Evolutionary conservation across 2,113 vertebrate genomes (phyloP).

Genomic region (Oceanodroma tethys): DNA sequence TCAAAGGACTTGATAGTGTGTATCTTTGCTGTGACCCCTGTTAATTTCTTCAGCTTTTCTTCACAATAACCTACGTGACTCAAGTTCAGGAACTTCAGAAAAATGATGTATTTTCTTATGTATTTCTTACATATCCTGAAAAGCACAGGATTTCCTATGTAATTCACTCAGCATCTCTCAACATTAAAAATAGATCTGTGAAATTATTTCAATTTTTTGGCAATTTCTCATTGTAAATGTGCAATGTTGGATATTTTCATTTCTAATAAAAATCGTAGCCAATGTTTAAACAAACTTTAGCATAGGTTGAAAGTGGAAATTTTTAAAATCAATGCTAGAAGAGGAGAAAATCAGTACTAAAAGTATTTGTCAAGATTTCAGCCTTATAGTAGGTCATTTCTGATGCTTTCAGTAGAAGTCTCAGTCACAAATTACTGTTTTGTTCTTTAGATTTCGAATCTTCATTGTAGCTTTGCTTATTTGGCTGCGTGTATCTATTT

Average conservation of each 20-base stretch:
- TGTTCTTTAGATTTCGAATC: not conserved
- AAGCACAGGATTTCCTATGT: not conserved
- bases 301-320: not conserved
- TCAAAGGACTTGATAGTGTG: not conserved
- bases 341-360: not conserved
- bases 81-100: not conserved
- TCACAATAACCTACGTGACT: not conserved
- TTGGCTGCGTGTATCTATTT: not conserved
- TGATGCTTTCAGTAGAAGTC: not conserved
- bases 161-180: not conserved
- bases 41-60: not conserved
- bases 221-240: not conserved
- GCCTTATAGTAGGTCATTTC: not conserved
- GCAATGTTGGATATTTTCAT: not conserved
- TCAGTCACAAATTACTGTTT: not conserved
- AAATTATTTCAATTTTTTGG: not conserved
- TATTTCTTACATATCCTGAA: not conserved
- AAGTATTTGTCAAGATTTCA: not conserved
- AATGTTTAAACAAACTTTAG: not conserved
- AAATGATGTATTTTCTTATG: not conserved
- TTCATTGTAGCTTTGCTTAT: not conserved
- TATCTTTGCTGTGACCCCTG: not conserved
- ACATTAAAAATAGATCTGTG: not conserved
- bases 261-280: not conserved
- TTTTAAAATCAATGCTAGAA: not conserved